phyloP scores from a whole-genome alignment of 2,888 invertebrate genomes.

The Melinaea marsaeus region DNA sequence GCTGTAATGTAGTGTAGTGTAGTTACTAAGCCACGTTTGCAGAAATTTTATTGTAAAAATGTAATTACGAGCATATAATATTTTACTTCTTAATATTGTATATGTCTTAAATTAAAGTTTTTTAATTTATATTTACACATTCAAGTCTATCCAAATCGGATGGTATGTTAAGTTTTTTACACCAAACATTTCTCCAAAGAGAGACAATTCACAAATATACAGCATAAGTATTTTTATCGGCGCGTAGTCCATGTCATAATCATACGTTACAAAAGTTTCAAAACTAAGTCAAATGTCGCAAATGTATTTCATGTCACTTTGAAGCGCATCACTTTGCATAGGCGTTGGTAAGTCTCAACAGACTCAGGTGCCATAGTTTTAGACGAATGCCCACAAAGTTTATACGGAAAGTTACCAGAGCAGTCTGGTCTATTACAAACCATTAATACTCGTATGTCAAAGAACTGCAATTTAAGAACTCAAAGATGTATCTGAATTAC shows the following conservation, averaged over 20 bases:
- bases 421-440: constrained; percentile 44
- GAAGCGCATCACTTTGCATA: constrained; percentile 40
- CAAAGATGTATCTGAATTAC: constrained; percentile 17
- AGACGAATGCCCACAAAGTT: constrained; percentile 66
- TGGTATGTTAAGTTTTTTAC: no score
- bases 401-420: constrained; percentile 50
- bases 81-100: neutral
- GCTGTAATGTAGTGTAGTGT: no score
- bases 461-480: constrained; percentile 48
- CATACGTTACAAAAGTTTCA: neutral
- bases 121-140: no score
- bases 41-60: neutral
- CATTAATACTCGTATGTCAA: constrained; percentile 42
- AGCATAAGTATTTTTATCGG: neutral
- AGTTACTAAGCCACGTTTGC: neutral
- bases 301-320: constrained; percentile 8
- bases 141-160: no score
- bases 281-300: neutral
- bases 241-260: neutral
- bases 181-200: no score
- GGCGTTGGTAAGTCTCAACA: constrained; percentile 24
- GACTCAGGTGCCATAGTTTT: constrained; percentile 61
- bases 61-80: no score
- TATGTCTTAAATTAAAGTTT: no score
- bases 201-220: neutral